Evolutionary conservation across 2,888 invertebrate genomes (phyloP).

Genomic region (Timema cristinae): DNA sequence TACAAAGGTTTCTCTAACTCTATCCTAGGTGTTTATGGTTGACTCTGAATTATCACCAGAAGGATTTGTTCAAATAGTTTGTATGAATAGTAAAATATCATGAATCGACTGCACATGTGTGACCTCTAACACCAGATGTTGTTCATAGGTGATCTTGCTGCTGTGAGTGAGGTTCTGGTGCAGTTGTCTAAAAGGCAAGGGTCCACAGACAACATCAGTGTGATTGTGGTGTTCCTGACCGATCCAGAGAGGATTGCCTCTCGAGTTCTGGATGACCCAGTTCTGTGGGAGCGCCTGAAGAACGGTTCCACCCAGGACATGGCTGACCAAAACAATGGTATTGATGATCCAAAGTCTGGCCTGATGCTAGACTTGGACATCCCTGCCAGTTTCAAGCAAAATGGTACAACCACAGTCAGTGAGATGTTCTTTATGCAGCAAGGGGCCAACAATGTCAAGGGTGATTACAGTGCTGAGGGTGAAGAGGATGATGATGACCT

Average conservation of each 20-base stretch:
- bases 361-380: conserved; percentile 48
- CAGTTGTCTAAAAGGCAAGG: conserved; percentile 69
- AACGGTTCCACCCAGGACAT: conserved; percentile 22
- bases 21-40: no score
- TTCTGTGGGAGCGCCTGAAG: conserved; percentile 7
- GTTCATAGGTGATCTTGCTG: conserved; percentile 63
- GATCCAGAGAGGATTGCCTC: conserved; percentile 34
- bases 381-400: conserved; percentile 34
- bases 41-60: no score
- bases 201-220: conserved; percentile 86
- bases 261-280: conserved; percentile 19
- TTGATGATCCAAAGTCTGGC: conserved; percentile 43
- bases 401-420: conserved; percentile 25
- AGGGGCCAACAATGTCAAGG: conserved; percentile 18
- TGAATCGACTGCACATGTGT: neutral
- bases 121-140: neutral
- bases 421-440: neutral
- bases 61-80: neutral
- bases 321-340: conserved; percentile 24
- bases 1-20: no score
- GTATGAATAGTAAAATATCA: no score
- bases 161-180: conserved; percentile 67
- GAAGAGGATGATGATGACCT: conserved; percentile 59
- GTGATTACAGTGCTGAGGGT: neutral
- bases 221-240: conserved; percentile 80